Evolutionary conservation across 2,113 vertebrate species (phyloP), one percentile per base, ranked within the genome.

Genomic region (Ariopsis seemanni): DNA sequence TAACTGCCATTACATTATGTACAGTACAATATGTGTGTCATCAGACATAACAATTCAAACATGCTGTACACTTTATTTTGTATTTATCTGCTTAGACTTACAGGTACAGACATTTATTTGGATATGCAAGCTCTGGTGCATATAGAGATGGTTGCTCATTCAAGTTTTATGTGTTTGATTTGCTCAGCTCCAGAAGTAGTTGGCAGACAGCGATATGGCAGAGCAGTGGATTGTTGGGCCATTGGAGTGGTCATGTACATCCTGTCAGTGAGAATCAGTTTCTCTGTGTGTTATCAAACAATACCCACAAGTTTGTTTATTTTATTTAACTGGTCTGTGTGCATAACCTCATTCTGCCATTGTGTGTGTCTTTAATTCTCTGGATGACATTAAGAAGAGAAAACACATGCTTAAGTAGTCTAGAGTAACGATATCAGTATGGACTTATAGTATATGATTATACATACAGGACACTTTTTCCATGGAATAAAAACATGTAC

Each of bases 171-270:
- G 25, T 71, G 34, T 86, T 58, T 87, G 10, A n/a, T 27, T 84
- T 17, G 10, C 42, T 87, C 92, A 99, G 98, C 98, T 92, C 98
- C 98, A 0, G 98, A 99, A 92, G 98, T 99, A 88, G 98, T 99
- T 55, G 98, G 97, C 83, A 95, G 98, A 91, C 98, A 99, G 95
- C 96, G 97, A 78, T 99, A 99, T 0, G 98, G 98, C 87, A 92
- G 96, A 60, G 97, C 98, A 0, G 98, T 99, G 89, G 98, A 99
- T 93, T 99, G 98, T 95, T 99, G 98, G 98, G 98, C 98, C 72
- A 98, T 98, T 0, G 98, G 98, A 0, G 98, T 99, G 94, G 98
- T 99, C 94, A 99, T 98, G 96, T 99, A 99, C 91, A 99, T 99
- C 92, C 95, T 99, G 98, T 99, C 94, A 98, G 98, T 97, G 60